Percentiles rank a stretch among this genome's conserved stretches.
These are phyloP conservation scores for Sinosuthora webbiana DNA, from an alignment of 2,113 vertebrate species.

Conservation along the genomic window DNA sequence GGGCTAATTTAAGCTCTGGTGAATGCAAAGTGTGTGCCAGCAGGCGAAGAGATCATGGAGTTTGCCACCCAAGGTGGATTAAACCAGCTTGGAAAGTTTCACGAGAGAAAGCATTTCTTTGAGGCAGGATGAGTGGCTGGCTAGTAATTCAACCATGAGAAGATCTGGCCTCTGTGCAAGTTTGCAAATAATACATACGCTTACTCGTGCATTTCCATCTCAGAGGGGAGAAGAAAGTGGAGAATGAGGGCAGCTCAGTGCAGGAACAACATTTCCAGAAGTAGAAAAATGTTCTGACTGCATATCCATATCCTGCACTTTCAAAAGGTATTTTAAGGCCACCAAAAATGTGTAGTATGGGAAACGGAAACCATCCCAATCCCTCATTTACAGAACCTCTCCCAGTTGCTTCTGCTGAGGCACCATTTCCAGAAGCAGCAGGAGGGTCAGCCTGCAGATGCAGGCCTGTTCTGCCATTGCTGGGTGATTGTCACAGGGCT, in stretches of 20 bases:
- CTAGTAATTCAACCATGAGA: constrained; percentile 60
- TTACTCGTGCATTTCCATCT: constrained; percentile 30
- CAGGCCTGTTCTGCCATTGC: not conserved
- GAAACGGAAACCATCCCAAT: not conserved
- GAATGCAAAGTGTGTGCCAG: constrained; percentile 50
- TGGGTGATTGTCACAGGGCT: not conserved
- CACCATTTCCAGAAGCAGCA: not conserved
- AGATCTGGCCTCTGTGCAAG: constrained; percentile 41
- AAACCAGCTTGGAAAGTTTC: constrained; percentile 67
- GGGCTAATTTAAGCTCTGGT: constrained; percentile 59
- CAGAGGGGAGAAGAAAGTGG: constrained; percentile 18
- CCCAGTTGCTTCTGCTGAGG: not conserved
- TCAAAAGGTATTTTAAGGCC: constrained; percentile 53
- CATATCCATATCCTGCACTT: constrained; percentile 10
- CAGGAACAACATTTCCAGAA: constrained; percentile 28
- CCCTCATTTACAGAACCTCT: not conserved
- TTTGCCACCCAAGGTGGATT: constrained; percentile 72
- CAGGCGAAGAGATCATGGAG: constrained; percentile 44
- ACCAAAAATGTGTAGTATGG: constrained; percentile 8
- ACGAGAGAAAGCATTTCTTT: constrained; percentile 54
- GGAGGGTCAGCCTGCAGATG: not conserved
- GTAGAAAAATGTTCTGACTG: constrained; percentile 7
- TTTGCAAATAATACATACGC: constrained; percentile 49
- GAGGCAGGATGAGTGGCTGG: constrained; percentile 51
- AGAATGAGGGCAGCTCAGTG: constrained; percentile 34